Evolutionary conservation across 2,113 vertebrate genomes (phyloP).

Genomic region (Parus major): DNA sequence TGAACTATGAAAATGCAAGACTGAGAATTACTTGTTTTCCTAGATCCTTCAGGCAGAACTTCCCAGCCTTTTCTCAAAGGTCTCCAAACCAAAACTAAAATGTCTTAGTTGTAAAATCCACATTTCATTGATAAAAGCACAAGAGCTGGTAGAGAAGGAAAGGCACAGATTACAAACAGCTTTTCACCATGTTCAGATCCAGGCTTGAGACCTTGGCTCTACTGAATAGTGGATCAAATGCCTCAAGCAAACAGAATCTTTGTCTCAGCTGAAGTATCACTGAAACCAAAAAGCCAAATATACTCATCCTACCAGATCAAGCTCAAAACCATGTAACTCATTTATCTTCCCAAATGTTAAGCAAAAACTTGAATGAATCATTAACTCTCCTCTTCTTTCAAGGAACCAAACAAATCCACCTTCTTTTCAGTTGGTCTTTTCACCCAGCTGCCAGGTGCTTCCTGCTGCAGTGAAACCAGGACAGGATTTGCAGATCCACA

Average conservation of each 20-base stretch:
- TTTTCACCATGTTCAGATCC: background rate
- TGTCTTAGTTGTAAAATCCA: background rate
- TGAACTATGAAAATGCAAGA: background rate
- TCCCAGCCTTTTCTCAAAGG: background rate
- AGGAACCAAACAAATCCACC: background rate
- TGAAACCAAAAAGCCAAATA: background rate
- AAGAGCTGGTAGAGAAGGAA: background rate
- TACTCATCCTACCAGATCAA: background rate
- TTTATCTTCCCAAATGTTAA: background rate
- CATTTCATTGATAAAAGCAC: fast-evolving
- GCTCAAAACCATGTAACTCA: background rate
- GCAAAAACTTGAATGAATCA: background rate
- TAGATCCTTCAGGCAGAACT: background rate
- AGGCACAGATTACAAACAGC: background rate
- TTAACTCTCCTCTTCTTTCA: background rate
- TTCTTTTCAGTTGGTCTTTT: background rate
- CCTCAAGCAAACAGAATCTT: background rate
- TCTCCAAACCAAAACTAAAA: background rate
- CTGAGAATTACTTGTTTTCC: background rate
- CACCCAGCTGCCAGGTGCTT: background rate
- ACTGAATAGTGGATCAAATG: background rate
- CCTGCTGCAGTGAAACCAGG: background rate
- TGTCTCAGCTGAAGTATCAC: background rate
- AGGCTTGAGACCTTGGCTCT: background rate
- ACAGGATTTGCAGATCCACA: background rate